phyloP scores from a whole-genome alignment of 2,113 vertebrate species.

The Heterocephalus glaber region DNA sequence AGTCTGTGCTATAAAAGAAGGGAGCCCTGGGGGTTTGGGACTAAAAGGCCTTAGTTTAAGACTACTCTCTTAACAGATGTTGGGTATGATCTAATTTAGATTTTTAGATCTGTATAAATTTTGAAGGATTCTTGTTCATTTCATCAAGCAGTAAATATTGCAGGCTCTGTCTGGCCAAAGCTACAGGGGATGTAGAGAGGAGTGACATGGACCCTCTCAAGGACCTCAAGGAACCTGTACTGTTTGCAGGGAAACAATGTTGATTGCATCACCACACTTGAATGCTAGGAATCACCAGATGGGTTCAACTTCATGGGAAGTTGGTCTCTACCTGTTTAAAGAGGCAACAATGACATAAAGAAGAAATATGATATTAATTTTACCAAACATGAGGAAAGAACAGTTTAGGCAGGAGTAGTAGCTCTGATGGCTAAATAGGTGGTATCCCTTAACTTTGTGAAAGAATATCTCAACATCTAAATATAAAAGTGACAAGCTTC shows the following conservation, averaged over 20 bases:
- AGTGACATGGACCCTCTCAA: too few relatives aligned
- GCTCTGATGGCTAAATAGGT: not conserved
- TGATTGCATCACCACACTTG: not conserved
- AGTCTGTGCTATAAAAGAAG: not conserved
- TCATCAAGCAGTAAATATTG: not conserved
- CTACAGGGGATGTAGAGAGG: accelerated
- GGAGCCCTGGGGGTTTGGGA: too few relatives aligned
- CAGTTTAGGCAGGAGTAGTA: not conserved
- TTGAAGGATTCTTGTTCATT: not conserved
- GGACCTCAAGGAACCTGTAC: not conserved
- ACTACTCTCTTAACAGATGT: not conserved
- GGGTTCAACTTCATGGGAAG: not conserved
- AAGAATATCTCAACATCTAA: not conserved
- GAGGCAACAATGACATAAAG: not conserved
- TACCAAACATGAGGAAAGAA: not conserved
- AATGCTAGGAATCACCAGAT: not conserved
- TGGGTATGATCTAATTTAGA: not conserved
- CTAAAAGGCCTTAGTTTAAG: not conserved
- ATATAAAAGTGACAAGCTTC: not conserved
- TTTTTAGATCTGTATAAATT: not conserved
- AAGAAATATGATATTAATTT: not conserved
- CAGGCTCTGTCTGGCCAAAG: not conserved
- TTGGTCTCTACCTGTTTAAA: not conserved
- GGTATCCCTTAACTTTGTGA: not conserved
- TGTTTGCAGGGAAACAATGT: not conserved